Evolutionary conservation across 1,140 invertebrate species (phyloP), one percentile per base, ranked within the genome.

Genomic region (Meloidogyne exigua): DNA sequence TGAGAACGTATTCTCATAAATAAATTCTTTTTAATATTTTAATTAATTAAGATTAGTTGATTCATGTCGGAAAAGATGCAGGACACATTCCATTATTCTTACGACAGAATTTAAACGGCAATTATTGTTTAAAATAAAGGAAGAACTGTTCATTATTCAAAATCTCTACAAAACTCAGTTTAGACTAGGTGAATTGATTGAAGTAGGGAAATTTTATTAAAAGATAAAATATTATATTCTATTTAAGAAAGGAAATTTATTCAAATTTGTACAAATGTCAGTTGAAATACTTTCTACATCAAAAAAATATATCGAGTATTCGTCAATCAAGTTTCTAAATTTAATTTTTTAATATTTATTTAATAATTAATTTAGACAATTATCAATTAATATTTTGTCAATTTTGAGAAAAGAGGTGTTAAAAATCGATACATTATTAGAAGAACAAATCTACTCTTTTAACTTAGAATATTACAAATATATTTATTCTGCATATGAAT

Each of bases 241-340:
- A 64, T 25, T 82, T 84, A 63, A 83, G 82, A 72, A 81, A 44
- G 85, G 83, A 12, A 77, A 85, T 25, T 82, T 87, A 72, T 83
- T 82, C 18, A n/a, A 68, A 15, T 84, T 84, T 42, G 82, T 85
- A 62, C 66, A 71, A 68, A 39, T 85, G 11, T 75, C 76, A 57
- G 77, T 87, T n/a, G 85, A 86, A 63, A 83, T 81, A 13, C 81
- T 79, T 68, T 75, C 81, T 36, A 81, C 79, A 11, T 76, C 84
- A 1, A 49, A 75, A 12, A 63, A 36, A 18, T 85, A 81, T 64
- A 44, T 62, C 11, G 72, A 81, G 28, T 87, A 81, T 68, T 68
- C 49, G 13, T 87, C 82, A 44, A 81, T 87, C 0, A 73, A 73
- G 84, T 87, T 49, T 44, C n/a, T 65, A 28, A 36, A 36, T 73